These are phyloP conservation scores for Synodontis membranacea DNA, from an alignment of 2,113 vertebrate species.

Conservation along the genomic window DNA sequence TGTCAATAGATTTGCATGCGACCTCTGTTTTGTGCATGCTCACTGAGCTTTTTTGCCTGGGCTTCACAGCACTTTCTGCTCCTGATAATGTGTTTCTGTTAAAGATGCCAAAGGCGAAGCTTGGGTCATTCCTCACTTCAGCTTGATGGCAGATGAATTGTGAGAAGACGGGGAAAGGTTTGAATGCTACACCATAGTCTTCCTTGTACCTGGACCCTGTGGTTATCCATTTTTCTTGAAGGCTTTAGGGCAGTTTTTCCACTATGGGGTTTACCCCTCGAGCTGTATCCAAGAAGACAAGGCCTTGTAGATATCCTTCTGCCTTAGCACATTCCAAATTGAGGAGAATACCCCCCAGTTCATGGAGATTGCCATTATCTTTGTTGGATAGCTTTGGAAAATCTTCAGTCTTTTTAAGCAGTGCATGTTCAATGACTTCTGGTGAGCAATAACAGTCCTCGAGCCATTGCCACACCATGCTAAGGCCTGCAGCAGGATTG, in stretches of 20 bases:
- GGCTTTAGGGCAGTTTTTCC: background rate
- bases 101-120: too few species aligned
- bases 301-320: slow-evolving; percentile 12
- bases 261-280: background rate
- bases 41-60: too few species aligned
- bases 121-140: too few species aligned
- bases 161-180: too few species aligned
- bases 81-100: too few species aligned
- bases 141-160: too few species aligned
- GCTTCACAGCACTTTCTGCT: too few species aligned
- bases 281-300: background rate
- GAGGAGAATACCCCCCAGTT: background rate
- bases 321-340: background rate
- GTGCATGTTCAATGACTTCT: background rate
- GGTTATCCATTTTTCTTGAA: background rate
- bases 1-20: too few species aligned
- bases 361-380: background rate
- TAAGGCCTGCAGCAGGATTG: too few species aligned
- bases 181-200: background rate
- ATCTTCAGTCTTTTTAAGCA: background rate
- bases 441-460: background rate
- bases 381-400: background rate
- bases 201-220: background rate
- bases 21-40: too few species aligned
- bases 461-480: background rate